Base-by-base conservation (phyloP, 2,888 invertebrate species). In the Ganaspis brasiliensis region DNA sequence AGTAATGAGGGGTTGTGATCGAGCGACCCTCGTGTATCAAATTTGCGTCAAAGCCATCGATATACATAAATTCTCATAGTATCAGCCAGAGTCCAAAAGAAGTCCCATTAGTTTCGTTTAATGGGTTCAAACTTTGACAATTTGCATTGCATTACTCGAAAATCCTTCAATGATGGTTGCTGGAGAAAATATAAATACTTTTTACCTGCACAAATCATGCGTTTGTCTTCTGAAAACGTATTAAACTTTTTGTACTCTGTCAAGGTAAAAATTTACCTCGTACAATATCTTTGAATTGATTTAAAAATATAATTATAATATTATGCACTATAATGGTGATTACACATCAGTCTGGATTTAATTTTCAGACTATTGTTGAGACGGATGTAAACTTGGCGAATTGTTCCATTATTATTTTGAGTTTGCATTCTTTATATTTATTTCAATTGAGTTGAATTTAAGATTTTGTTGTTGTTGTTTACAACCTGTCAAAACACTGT, bases 71-170 rank as follows among this genome's bases (percentile, higher is more conserved):
- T 86, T 84, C 84, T 80, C n/a, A 45, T 10, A 24, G 3, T n/a
- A n/a, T 45, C 45, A 45, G 19, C 1, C n/a, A 45, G 80, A 74
- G 78, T 80, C 81, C 79, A 76, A 74, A 75, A 80, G 83, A 86
- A 89, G 88, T 89, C 84, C 83, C 85, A 86, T 89, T 88, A 87
- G 85, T 87, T 84, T 82, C 79, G 83, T 85, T 83, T 86, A 84
- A 85, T 87, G 86, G n/a, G 86, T 83, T 79, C 85, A 79, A 88
- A 88, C 88, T 89, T 89, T 87, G 86, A 88, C 88, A 88, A 90
- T 90, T 89, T 90, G 88, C 89, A 89, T 89, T 83, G 80, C 87
- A 90, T 90, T 89, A 89, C 63, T 56, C 74, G 74, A 80, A 82
- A 85, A 86, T 85, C 85, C 83, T 83, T 84, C 81, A 75, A 81